Base-by-base conservation (phyloP, 2,797 vertebrate species). In the Mormyrus proboscirostris region DNA sequence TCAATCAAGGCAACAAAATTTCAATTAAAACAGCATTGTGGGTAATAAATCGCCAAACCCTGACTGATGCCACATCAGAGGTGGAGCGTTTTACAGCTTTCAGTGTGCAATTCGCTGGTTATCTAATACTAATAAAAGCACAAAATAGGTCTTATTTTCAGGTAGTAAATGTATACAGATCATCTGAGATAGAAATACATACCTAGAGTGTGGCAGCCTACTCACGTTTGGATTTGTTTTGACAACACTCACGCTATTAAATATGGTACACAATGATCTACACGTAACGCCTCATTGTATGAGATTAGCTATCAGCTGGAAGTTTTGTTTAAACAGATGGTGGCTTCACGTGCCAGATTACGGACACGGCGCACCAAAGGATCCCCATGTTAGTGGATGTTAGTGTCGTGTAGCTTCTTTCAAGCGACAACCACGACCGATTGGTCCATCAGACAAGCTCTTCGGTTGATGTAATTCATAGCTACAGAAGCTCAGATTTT, bases 111-210 rank as follows among this genome's bases (percentile, higher is more conserved):
- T 87, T 41, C 29, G 19, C 19, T 57, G 33, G 4, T 57, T 14
- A 87, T 41, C 16, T n/a, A 87, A 87, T 33, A 44, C 44, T 82
- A 82, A 85, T 85, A 85, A 51, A 85, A 85, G 49, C 49, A 85
- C n/a, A 57, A 38, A 86, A 41, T 38, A 57, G 38, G 38, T 87
- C 33, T 57, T 57, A 57, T 87, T 87, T 87, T 59, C 86, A 59
- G 16, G 53, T 87, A 87, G 50, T 86, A 51, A 86, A 57, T 87
- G 53, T 87, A 44, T 7, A n/a, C 86, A 59, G 86, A 87, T 87
- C 33, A 22, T 41, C 53, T 55, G 86, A 41, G 29, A 55, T 4
- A 38, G 84, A 55, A 57, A 38, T 10, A 33, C 33, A 87, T 59
- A 85, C 82, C 6, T 9, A 16, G 51, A 87, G 53, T 59, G 51